These are phyloP conservation scores for Ophion costatus DNA, from an alignment of 2,888 invertebrate species.

Conservation along the genomic window DNA sequence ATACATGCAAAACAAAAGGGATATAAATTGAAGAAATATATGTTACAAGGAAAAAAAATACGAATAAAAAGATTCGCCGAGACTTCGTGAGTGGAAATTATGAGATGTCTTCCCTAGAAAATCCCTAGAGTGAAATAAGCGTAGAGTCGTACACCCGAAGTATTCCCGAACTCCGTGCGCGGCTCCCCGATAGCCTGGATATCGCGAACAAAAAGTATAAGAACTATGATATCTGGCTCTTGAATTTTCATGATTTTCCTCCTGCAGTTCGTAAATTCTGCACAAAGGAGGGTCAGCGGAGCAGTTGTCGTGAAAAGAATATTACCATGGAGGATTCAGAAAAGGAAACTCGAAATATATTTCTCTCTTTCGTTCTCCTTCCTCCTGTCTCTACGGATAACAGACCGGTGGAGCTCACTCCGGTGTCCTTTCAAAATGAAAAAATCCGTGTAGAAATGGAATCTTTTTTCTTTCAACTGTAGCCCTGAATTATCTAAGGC, in stretches of 20 bases:
- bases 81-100: conserved; percentile 24
- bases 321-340: neutral
- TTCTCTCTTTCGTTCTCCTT: neutral
- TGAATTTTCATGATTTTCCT: conserved; percentile 15
- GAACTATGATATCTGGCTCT: conserved; percentile 8
- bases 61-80: neutral
- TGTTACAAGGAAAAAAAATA: conserved; percentile 1
- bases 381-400: neutral
- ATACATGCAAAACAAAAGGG: too few species aligned
- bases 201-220: conserved; percentile 1
- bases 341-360: neutral
- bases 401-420: neutral
- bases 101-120: conserved; percentile 8
- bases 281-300: conserved; percentile 7
- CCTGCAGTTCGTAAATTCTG: neutral
- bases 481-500: too few species aligned
- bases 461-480: too few species aligned
- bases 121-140: conserved; percentile 34
- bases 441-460: too few species aligned
- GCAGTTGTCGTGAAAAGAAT: neutral
- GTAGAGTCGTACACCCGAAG: conserved; percentile 3
- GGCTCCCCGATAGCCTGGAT: conserved; percentile 6
- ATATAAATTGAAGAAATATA: too few species aligned
- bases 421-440: too few species aligned
- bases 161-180: neutral